A percentile compares a stretch with the other conserved stretches of the same genome.
Conservation (phyloP, 2,888 invertebrate genomes). For the Diarsia brunnea region DNA sequence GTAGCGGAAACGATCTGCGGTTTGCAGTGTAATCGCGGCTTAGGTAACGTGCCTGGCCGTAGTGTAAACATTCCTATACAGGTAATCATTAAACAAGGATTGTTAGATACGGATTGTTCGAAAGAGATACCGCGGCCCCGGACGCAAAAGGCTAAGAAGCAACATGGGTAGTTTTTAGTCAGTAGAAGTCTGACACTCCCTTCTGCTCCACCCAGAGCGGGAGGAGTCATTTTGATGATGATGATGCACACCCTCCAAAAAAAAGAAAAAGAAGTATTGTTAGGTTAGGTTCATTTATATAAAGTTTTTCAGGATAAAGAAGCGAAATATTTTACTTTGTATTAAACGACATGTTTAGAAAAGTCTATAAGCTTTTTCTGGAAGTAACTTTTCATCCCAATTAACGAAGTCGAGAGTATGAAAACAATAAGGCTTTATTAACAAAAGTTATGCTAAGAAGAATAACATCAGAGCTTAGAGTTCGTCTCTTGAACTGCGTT, state of each 20-base stretch:
- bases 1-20: constrained; percentile 48
- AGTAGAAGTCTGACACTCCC: no score
- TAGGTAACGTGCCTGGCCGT: constrained; percentile 19
- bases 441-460: constrained; percentile 19
- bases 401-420: constrained; percentile 32
- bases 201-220: no score
- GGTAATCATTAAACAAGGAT: background rate
- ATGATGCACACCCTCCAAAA: no score
- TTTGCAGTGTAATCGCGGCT: constrained; percentile 50
- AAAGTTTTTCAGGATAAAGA: background rate
- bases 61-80: constrained; percentile 24
- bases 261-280: background rate
- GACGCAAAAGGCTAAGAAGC: no score
- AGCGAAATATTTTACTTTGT: background rate
- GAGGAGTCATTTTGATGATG: no score
- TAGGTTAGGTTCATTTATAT: background rate
- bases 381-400: constrained; percentile 17
- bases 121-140: no score
- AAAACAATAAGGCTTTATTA: constrained; percentile 29
- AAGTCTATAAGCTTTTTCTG: background rate
- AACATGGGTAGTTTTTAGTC: no score
- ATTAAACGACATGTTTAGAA: background rate
- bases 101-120: background rate
- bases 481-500: constrained; percentile 18
- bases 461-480: constrained; percentile 30